phyloP scores from a whole-genome alignment of 2,888 invertebrate genomes.

The Dione vanillae region DNA sequence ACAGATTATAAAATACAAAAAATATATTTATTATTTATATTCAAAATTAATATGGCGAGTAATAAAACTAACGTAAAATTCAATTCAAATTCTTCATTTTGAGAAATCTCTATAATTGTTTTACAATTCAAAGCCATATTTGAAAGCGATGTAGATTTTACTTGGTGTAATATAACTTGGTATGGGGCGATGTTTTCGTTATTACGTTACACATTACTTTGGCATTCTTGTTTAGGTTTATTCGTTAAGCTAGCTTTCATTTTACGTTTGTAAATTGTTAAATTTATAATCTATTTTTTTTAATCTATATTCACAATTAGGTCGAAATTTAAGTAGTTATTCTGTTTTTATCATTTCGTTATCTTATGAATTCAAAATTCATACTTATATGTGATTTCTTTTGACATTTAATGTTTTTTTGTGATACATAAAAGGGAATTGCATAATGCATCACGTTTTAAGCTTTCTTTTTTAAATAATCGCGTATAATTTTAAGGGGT shows the following conservation, averaged over 20 bases:
- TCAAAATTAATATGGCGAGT: neutral
- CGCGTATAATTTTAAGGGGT: conserved; percentile 64
- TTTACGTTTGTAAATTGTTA: conserved; percentile 58
- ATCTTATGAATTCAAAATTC: conserved; percentile 83
- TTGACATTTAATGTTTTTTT: conserved; percentile 83
- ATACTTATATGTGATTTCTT: conserved; percentile 84
- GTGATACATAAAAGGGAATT: conserved; percentile 80
- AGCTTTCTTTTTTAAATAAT: conserved; percentile 63
- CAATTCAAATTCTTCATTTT: no score
- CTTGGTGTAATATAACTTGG: conserved; percentile 10
- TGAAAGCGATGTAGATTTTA: neutral
- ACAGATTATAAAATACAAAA: no score
- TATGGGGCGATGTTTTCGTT: conserved; percentile 31
- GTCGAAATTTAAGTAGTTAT: conserved; percentile 58
- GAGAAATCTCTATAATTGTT: neutral
- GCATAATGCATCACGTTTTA: conserved; percentile 81
- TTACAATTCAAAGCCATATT: neutral
- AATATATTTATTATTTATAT: no score
- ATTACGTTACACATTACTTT: conserved; percentile 43
- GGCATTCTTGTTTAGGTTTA: conserved; percentile 52
- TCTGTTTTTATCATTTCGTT: conserved; percentile 75
- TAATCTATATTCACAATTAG: conserved; percentile 53
- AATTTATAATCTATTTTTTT: conserved; percentile 51
- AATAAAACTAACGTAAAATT: no score
- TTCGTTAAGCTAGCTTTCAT: conserved; percentile 55